Base-by-base conservation (phyloP, 2,113 vertebrate species). In the Engraulis encrasicolus region DNA sequence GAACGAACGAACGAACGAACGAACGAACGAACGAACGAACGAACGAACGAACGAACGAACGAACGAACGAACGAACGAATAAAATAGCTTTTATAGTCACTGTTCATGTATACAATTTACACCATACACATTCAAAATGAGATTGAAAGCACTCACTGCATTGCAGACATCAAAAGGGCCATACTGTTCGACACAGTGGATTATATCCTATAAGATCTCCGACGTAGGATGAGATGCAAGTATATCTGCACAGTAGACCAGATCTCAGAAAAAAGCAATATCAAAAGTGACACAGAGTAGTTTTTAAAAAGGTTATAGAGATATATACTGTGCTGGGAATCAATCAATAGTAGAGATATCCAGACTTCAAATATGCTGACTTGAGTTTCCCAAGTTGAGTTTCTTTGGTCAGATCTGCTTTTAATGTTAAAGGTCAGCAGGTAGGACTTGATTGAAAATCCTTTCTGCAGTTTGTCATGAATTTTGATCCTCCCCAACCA, bases 261-360 rank as follows among this genome's bases (percentile, higher is more conserved):
- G 66, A 31, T 74, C 66, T 34, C 66, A n/a, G 31, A 74, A 74
- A 34, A 74, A 31, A 74, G 27, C 66, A 74, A 34, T 74, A 74
- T 18, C 66, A 74, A 74, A 74, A 34, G 23, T 74, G 23, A 74
- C 66, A 74, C 31, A 15, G 15, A 74, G 14, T 17, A 2, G 34
- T 74, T 14, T 74, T 74, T 74, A 14, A 74, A 74, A 66, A 74
- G 66, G 66, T 74, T 74, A 74, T 74, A 34, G 66, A 74, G 66
- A 74, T 31, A 36, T 36, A 9, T 74, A 36, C 31, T 34, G 27
- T 31, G 17, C 14, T 34, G 66, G 66, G 66, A 74, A 74, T 74
- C 34, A 27, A 66, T 74, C 31, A 31, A 15, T 31, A 74, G 66
- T 34, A 23, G n/a, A 31, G 58, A 66, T 61, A 61, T 31, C 6